Percentiles rank a stretch among this genome's conserved stretches.
These are phyloP conservation scores for Gibbula magus DNA, from an alignment of 2,888 invertebrate species.

Conservation along the genomic window DNA sequence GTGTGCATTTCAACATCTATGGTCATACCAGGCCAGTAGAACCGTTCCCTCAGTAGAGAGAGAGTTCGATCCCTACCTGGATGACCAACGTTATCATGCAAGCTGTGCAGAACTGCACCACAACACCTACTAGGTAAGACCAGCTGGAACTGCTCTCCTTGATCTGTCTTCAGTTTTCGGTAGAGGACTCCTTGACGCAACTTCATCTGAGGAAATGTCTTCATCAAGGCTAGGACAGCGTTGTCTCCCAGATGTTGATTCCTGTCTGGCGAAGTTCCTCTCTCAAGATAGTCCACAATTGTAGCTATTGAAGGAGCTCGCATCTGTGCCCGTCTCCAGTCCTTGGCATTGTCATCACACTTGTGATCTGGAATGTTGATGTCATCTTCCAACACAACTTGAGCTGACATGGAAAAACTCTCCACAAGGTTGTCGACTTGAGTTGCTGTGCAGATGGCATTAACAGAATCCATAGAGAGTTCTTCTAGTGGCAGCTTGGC, in stretches of 20 bases:
- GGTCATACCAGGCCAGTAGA: too few relatives aligned
- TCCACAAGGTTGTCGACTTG: constrained; percentile 5
- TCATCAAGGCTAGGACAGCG: too few relatives aligned
- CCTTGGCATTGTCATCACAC: too few relatives aligned
- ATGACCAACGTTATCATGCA: not conserved
- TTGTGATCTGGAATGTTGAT: not conserved
- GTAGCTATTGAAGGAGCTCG: too few relatives aligned
- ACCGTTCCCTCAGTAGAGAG: not conserved
- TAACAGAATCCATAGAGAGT: constrained; percentile 17
- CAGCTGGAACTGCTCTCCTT: not conserved
- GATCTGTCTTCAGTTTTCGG: not conserved
- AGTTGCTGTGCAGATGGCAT: not conserved
- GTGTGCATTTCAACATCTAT: not conserved
- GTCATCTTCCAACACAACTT: not conserved
- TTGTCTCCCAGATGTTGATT: too few relatives aligned
- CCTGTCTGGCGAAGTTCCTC: too few relatives aligned
- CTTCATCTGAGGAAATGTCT: too few relatives aligned
- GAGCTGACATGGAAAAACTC: not conserved
- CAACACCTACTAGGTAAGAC: not conserved
- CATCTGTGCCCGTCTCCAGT: too few relatives aligned
- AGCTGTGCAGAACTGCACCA: not conserved
- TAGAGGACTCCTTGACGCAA: not conserved
- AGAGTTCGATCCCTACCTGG: not conserved
- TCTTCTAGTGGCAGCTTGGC: not conserved
- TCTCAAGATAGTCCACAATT: too few relatives aligned